These are phyloP conservation scores for Byasa hedistus DNA, from an alignment of 2,888 invertebrate genomes.

Conservation along the genomic window DNA sequence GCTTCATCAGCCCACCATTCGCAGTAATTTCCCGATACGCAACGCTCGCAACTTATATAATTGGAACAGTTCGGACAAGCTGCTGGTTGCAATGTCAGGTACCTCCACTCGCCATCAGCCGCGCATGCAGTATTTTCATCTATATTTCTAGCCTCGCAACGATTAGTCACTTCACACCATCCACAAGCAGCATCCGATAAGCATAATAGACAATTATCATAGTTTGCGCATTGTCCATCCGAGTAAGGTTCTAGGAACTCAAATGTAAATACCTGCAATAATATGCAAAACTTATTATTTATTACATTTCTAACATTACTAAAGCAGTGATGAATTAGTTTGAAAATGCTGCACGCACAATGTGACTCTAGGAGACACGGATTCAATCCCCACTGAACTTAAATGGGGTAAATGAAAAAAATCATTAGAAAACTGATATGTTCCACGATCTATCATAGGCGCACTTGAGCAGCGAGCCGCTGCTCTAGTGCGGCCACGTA, in stretches of 20 bases:
- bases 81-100: slow-evolving; percentile 89
- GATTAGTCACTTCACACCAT: slow-evolving; percentile 91
- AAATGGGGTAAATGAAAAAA: too few relatives aligned
- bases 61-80: slow-evolving; percentile 94
- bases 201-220: slow-evolving; percentile 92
- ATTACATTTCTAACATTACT: background rate
- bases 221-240: slow-evolving; percentile 86
- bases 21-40: slow-evolving; percentile 88
- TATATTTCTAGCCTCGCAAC: slow-evolving; percentile 83
- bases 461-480: too few relatives aligned
- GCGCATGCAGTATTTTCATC: slow-evolving; percentile 84
- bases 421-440: too few relatives aligned
- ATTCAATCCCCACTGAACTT: too few relatives aligned
- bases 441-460: too few relatives aligned
- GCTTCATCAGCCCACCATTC: slow-evolving; percentile 97
- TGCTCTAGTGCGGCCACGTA: too few relatives aligned
- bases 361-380: too few relatives aligned
- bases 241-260: slow-evolving; percentile 94
- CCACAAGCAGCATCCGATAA: slow-evolving; percentile 93
- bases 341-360: background rate
- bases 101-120: slow-evolving; percentile 84
- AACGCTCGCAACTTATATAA: slow-evolving; percentile 92
- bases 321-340: background rate
- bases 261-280: slow-evolving; percentile 86
- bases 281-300: background rate